These are phyloP conservation scores for Pelagia noctiluca DNA, from an alignment of 30 jellyfish, hydroid and myxozoan species.

Conservation along the genomic window DNA sequence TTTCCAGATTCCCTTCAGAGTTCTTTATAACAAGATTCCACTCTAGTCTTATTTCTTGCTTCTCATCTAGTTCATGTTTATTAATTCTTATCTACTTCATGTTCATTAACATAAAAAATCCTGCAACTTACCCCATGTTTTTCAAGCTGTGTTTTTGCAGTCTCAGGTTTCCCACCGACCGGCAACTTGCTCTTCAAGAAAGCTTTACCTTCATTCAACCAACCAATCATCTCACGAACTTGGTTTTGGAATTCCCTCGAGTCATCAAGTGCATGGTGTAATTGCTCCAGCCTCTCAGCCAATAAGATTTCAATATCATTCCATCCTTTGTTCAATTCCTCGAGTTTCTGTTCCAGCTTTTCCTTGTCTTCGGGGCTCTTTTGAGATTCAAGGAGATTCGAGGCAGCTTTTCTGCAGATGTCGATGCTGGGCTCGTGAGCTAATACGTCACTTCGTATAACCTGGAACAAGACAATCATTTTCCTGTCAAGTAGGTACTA, in stretches of 20 bases:
- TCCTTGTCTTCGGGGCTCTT: slow-evolving; percentile 69
- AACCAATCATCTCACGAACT: slow-evolving; percentile 88
- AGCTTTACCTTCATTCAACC: slow-evolving; percentile 92
- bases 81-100: no score
- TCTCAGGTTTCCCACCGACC: slow-evolving; percentile 87
- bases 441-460: slow-evolving; percentile 79
- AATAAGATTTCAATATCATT: slow-evolving; percentile 80
- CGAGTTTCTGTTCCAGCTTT: slow-evolving; percentile 60
- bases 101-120: background rate
- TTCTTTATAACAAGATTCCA: no score
- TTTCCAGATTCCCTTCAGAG: no score
- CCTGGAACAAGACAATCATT: no score
- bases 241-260: slow-evolving; percentile 88
- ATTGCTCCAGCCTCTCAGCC: slow-evolving; percentile 56
- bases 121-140: slow-evolving; percentile 71
- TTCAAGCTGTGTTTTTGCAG: slow-evolving; percentile 81
- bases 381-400: slow-evolving; percentile 66
- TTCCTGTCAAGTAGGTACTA: no score
- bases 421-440: slow-evolving; percentile 94
- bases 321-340: slow-evolving; percentile 69
- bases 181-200: slow-evolving; percentile 89
- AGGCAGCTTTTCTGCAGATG: slow-evolving; percentile 75
- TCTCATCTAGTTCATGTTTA: no score
- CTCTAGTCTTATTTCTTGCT: no score
- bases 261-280: slow-evolving; percentile 86